A percentile compares a stretch with the other conserved stretches of the same genome.
phyloP scores from a whole-genome alignment of 1,140 invertebrate genomes.

The Ditylenchus dipsaci region DNA sequence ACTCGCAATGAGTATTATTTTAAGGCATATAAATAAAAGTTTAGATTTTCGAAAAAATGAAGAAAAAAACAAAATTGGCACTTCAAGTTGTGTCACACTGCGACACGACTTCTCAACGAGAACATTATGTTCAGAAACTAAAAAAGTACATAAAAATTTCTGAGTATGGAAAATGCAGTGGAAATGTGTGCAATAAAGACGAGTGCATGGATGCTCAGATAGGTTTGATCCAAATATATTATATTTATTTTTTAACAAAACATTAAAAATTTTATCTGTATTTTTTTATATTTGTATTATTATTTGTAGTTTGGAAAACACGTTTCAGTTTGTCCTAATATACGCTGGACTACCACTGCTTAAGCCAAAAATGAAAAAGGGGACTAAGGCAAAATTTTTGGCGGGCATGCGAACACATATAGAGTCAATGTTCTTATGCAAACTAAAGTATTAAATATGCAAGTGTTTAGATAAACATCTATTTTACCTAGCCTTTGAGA shows the following conservation, averaged over 20 bases:
- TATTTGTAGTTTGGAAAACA: neutral
- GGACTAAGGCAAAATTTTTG: too few relatives aligned
- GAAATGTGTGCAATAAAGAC: neutral
- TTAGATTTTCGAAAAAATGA: neutral
- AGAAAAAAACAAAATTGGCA: neutral
- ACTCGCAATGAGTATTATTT: neutral
- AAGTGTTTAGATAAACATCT: conserved; percentile 31
- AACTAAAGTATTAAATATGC: too few relatives aligned
- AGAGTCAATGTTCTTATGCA: too few relatives aligned
- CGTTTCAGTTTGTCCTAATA: neutral
- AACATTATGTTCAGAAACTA: neutral
- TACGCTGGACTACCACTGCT: too few relatives aligned
- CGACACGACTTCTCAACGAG: neutral
- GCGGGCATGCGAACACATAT: too few relatives aligned
- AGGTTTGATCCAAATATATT: neutral
- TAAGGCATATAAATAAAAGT: neutral
- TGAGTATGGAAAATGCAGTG: neutral
- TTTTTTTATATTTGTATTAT: too few relatives aligned
- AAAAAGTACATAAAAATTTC: neutral
- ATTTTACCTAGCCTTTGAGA: conserved; percentile 57
- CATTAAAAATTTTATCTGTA: too few relatives aligned
- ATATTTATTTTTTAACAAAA: neutral
- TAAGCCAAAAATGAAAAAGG: too few relatives aligned
- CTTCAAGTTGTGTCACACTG: neutral
- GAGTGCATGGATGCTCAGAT: neutral